phyloP scores from a whole-genome alignment of 1,140 invertebrate genomes.

The Neocloeon triangulifer region DNA sequence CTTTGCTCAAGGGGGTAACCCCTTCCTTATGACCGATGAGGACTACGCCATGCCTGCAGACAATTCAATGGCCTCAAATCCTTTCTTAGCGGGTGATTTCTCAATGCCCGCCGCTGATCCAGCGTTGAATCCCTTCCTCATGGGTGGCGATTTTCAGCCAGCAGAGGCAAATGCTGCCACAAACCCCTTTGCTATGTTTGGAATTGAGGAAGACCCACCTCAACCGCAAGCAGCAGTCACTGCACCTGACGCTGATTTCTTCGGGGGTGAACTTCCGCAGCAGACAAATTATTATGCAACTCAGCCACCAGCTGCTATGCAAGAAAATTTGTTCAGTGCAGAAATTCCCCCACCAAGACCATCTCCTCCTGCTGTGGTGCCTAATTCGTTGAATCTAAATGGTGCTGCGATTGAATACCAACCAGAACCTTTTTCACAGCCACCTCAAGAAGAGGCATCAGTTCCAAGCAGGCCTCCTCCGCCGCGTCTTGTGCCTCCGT shows the following conservation, averaged over 20 bases:
- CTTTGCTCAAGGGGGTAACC: constrained; percentile 34
- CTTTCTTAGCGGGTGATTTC: constrained; percentile 39
- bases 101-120: too few species aligned
- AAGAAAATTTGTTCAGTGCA: constrained; percentile 6
- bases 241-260: constrained; percentile 3
- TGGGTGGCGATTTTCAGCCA: constrained; percentile 14
- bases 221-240: background rate
- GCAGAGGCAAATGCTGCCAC: constrained; percentile 20
- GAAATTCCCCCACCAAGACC: constrained; percentile 6
- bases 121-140: constrained; percentile 12
- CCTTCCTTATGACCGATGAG: constrained; percentile 46
- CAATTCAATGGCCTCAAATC: constrained; percentile 32
- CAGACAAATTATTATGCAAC: background rate
- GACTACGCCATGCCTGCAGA: constrained; percentile 15
- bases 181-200: constrained; percentile 32
- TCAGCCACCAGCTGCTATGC: background rate
- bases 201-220: constrained; percentile 11
- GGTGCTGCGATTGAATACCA: too few species aligned
- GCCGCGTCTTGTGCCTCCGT: constrained; percentile 28
- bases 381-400: constrained; percentile 9
- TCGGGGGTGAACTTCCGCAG: background rate
- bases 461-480: constrained; percentile 22
- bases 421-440: too few species aligned
- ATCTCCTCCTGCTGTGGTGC: constrained; percentile 9
- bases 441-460: constrained; percentile 13